Percentiles rank a stretch among this genome's conserved stretches.
These are phyloP conservation scores for Eilema griseolum DNA, from an alignment of 2,888 invertebrate genomes.

Conservation along the genomic window DNA sequence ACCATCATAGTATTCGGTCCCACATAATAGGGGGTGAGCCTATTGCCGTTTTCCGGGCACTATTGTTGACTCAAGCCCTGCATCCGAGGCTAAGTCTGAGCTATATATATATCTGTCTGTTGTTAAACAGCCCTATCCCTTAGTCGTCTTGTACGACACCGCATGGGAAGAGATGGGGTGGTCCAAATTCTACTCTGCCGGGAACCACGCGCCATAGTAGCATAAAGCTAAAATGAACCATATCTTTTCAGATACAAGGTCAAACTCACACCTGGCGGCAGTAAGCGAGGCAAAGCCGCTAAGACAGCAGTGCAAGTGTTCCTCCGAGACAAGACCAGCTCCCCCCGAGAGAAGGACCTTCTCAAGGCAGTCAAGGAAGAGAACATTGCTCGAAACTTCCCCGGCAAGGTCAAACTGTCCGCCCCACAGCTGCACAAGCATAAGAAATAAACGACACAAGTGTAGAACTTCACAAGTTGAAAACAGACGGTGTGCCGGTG, in stretches of 20 bases:
- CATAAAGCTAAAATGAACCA: background rate
- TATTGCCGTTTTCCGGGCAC: too few relatives aligned
- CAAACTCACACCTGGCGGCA: constrained; percentile 97
- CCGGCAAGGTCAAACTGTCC: constrained; percentile 98
- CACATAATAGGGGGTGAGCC: too few relatives aligned
- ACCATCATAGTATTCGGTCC: too few relatives aligned
- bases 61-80: too few relatives aligned
- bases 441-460: constrained; percentile 83
- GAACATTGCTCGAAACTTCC: constrained; percentile 96
- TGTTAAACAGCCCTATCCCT: too few relatives aligned
- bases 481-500: background rate
- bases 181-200: too few relatives aligned
- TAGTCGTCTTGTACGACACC: too few relatives aligned
- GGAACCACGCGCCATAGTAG: too few relatives aligned
- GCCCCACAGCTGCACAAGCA: constrained; percentile 93
- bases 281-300: constrained; percentile 97
- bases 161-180: too few relatives aligned
- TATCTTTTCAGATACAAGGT: constrained; percentile 92
- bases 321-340: constrained; percentile 91
- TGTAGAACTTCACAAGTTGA: background rate
- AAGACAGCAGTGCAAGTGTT: constrained; percentile 97
- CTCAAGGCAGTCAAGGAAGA: constrained; percentile 97
- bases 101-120: too few relatives aligned
- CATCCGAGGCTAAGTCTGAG: too few relatives aligned
- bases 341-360: constrained; percentile 94